phyloP scores from a whole-genome alignment of 2,113 vertebrate species.

The Cinclus cinclus region DNA sequence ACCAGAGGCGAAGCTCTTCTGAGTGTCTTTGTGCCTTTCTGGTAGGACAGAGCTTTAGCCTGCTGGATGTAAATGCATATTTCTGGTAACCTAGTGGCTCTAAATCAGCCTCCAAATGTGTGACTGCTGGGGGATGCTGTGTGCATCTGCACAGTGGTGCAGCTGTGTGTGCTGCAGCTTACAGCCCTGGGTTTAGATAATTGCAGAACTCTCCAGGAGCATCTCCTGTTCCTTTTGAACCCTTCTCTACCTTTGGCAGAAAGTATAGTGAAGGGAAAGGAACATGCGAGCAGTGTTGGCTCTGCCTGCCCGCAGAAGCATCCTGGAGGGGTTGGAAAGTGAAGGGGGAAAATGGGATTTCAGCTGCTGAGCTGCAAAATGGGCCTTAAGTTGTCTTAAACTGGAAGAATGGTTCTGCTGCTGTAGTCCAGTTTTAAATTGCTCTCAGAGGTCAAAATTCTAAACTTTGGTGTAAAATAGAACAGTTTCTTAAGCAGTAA shows the following conservation, averaged over 20 bases:
- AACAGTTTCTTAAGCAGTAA: background rate
- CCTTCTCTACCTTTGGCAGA: background rate
- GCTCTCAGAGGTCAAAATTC: background rate
- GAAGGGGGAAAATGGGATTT: background rate
- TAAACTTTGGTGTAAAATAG: background rate
- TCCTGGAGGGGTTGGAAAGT: background rate
- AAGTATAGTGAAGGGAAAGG: background rate
- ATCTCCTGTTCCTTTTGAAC: background rate
- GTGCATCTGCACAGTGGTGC: background rate
- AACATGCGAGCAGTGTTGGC: background rate
- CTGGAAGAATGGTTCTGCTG: background rate
- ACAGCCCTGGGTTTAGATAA: background rate
- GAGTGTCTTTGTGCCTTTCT: background rate
- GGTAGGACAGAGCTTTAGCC: background rate
- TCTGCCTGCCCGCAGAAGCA: background rate
- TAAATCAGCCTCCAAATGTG: background rate
- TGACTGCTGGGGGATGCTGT: background rate
- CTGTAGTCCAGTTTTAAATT: background rate
- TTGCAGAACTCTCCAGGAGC: background rate
- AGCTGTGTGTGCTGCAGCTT: background rate
- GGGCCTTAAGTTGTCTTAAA: background rate
- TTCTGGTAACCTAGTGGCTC: background rate
- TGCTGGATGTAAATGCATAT: background rate
- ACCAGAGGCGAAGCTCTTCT: background rate
- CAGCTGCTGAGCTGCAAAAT: background rate